phyloP scores from a whole-genome alignment of 2,888 invertebrate species.

The Nasonia oneida region DNA sequence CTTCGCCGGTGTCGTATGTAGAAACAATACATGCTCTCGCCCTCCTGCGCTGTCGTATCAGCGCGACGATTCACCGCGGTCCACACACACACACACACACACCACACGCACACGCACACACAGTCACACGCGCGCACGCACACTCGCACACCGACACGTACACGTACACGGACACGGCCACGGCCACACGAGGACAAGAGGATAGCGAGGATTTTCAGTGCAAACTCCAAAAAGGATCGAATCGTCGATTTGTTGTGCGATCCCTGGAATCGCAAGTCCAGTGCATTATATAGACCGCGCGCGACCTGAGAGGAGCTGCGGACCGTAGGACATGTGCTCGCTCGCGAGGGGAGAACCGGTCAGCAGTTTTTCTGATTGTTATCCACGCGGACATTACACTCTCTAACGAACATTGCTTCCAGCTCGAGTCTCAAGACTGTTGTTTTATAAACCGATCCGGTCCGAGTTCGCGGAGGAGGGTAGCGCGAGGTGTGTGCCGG shows the following conservation, averaged over 20 bases:
- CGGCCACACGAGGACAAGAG: neutral
- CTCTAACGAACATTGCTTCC: constrained; percentile 23
- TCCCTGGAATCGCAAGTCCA: neutral
- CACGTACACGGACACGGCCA: neutral
- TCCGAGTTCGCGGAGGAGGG: constrained; percentile 10
- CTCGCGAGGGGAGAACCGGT: constrained; percentile 24
- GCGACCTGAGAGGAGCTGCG: neutral
- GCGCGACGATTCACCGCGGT: constrained; percentile 60
- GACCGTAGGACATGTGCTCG: constrained; percentile 29
- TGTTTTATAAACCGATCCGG: neutral
- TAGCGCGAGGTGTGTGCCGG: neutral
- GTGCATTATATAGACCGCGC: neutral
- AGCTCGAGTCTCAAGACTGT: constrained; percentile 1
- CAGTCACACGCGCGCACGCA: neutral
- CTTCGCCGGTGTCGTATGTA: constrained; percentile 70
- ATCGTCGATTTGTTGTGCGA: neutral
- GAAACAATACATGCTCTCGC: constrained; percentile 62
- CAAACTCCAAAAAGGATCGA: neutral
- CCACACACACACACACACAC: constrained; percentile 1
- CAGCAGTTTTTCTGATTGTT: neutral
- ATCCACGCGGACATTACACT: neutral
- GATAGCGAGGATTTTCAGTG: neutral
- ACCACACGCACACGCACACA: neutral
- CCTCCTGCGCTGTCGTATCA: constrained; percentile 64
- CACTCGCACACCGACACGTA: neutral